Conservation (phyloP, 2,797 vertebrate species). For the Morus bassanus region DNA sequence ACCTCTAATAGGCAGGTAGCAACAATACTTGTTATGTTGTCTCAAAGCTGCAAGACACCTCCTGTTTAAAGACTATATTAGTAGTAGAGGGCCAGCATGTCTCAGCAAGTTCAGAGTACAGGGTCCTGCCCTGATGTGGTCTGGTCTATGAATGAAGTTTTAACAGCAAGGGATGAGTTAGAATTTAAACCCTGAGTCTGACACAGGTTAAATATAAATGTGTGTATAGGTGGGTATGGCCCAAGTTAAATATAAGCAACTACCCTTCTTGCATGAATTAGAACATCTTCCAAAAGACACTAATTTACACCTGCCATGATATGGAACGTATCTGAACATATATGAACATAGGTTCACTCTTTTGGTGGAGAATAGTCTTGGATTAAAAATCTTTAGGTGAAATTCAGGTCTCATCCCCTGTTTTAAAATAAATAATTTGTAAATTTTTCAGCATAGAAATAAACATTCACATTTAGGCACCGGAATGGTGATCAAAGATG, state of each 20-base stretch:
- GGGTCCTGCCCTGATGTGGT: not conserved
- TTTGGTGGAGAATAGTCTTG: not conserved
- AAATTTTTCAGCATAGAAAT: not conserved
- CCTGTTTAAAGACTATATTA: not conserved
- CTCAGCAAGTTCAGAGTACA: not conserved
- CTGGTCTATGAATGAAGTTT: not conserved
- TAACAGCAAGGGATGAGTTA: not conserved
- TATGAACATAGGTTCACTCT: not conserved
- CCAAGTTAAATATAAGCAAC: not conserved
- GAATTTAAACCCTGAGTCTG: not conserved
- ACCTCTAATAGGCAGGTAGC: not conserved
- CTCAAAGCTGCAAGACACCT: not conserved
- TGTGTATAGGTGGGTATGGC: not conserved
- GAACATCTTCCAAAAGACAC: not conserved
- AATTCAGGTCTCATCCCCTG: not conserved
- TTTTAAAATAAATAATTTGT: not conserved
- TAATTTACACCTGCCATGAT: fast-evolving
- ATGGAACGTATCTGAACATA: not conserved
- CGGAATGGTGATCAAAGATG: not conserved
- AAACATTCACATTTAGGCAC: not conserved
- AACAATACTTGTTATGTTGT: not conserved
- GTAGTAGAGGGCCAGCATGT: not conserved
- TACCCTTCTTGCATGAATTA: not conserved
- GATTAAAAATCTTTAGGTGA: not conserved
- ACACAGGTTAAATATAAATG: not conserved